phyloP scores from a whole-genome alignment of 2,797 vertebrate genomes.

The Clarias laeviceps region DNA sequence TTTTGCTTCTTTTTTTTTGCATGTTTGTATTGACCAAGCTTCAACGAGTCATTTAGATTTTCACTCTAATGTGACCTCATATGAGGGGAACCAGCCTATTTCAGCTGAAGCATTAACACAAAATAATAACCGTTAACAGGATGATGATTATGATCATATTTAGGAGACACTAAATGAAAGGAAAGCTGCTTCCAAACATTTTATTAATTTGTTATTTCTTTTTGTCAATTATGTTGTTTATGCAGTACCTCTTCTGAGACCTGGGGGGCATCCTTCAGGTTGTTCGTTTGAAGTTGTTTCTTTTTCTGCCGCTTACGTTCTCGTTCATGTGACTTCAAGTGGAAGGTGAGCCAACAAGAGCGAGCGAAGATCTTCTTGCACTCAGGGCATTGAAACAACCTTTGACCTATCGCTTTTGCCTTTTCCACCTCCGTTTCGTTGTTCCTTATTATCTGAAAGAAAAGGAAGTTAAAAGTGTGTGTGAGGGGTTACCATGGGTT shows the following conservation, averaged over 20 bases:
- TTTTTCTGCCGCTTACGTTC: slow-evolving; percentile 16
- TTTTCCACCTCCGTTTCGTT: slow-evolving; percentile 22
- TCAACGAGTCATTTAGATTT: no score
- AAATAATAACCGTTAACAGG: no score
- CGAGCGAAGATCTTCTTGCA: slow-evolving; percentile 43
- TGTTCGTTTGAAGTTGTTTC: slow-evolving; percentile 18
- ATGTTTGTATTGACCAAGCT: no score
- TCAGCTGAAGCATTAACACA: no score
- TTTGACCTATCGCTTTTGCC: slow-evolving; percentile 22
- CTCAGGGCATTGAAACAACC: slow-evolving; percentile 28
- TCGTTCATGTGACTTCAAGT: slow-evolving; percentile 40
- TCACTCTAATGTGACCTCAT: no score
- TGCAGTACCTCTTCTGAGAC: slow-evolving; percentile 10
- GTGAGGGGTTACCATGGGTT: background rate
- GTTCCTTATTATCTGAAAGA: slow-evolving; percentile 23
- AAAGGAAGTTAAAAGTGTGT: background rate
- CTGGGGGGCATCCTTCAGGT: background rate
- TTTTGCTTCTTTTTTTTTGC: no score
- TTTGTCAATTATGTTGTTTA: background rate
- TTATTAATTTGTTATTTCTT: background rate
- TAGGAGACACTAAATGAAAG: background rate
- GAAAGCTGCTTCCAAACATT: background rate
- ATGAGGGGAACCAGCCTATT: no score
- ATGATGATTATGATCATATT: background rate
- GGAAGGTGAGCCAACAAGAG: slow-evolving; percentile 25